phyloP scores from a whole-genome alignment of 2,113 vertebrate species.

The Grus americana region DNA sequence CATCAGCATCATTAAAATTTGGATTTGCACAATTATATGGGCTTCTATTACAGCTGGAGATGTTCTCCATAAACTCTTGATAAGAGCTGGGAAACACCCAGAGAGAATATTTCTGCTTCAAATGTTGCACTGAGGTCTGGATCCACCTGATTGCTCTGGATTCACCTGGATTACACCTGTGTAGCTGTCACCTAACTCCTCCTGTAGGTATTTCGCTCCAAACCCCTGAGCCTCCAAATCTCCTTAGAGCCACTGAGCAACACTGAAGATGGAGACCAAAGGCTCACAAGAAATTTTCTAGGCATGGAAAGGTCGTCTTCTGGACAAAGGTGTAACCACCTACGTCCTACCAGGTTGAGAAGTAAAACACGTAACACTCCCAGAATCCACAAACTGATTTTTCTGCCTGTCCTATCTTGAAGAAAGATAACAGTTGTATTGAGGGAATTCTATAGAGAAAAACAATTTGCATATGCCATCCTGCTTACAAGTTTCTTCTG shows the following conservation, averaged over 20 bases:
- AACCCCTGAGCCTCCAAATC: not conserved
- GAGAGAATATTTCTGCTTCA: not conserved
- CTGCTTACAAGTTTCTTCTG: conserved; percentile 6
- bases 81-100: not conserved
- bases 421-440: not conserved
- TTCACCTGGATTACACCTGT: not conserved
- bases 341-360: not conserved
- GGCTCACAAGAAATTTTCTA: not conserved
- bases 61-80: not conserved
- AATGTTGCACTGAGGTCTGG: not conserved
- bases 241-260: not conserved
- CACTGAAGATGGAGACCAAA: not conserved
- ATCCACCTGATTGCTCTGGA: not conserved
- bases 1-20: not conserved
- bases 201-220: not conserved
- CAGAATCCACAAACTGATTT: not conserved
- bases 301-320: not conserved
- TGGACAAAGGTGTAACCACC: not conserved
- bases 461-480: conserved; percentile 40
- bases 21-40: not conserved
- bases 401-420: not conserved
- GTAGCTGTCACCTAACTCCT: not conserved
- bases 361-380: not conserved
- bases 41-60: not conserved
- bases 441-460: conserved; percentile 6